Conservation (phyloP, 1,140 invertebrate species). For the Ditylenchus dipsaci region DNA sequence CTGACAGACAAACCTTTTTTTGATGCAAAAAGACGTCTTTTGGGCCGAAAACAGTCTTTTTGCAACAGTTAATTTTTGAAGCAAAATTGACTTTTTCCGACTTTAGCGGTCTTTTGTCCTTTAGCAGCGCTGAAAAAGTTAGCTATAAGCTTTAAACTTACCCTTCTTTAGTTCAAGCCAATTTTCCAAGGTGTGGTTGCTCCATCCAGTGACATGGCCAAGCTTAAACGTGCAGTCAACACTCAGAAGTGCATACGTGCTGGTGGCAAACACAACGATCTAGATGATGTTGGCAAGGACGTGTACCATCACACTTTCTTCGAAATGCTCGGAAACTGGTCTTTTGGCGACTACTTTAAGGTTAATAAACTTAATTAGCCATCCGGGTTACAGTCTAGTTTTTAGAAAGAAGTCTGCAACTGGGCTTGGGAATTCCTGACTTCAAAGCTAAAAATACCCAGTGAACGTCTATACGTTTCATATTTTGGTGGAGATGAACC, state of each 20-base stretch:
- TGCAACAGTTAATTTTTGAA: too few relatives aligned
- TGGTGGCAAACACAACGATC: conserved; percentile 94
- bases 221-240: conserved; percentile 66
- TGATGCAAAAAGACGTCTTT: too few relatives aligned
- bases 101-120: too few relatives aligned
- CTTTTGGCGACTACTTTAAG: conserved; percentile 99
- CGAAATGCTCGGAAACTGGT: conserved; percentile 99
- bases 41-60: too few relatives aligned
- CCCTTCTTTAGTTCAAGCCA: conserved; percentile 75
- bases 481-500: conserved; percentile 90
- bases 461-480: conserved; percentile 88
- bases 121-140: not conserved
- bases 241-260: conserved; percentile 97
- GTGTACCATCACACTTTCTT: conserved; percentile 99
- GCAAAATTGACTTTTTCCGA: too few relatives aligned
- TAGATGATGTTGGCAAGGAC: conserved; percentile 99
- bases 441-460: conserved; percentile 70
- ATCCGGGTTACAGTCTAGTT: conserved; percentile 2
- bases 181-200: conserved; percentile 73
- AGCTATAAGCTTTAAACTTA: not conserved
- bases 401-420: conserved; percentile 81
- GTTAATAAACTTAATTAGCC: conserved; percentile 60
- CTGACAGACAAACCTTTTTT: too few relatives aligned
- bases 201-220: conserved; percentile 69
- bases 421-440: conserved; percentile 98